Base-by-base conservation (phyloP, 2,113 vertebrate genomes). In the Limnothrissa miodon region DNA sequence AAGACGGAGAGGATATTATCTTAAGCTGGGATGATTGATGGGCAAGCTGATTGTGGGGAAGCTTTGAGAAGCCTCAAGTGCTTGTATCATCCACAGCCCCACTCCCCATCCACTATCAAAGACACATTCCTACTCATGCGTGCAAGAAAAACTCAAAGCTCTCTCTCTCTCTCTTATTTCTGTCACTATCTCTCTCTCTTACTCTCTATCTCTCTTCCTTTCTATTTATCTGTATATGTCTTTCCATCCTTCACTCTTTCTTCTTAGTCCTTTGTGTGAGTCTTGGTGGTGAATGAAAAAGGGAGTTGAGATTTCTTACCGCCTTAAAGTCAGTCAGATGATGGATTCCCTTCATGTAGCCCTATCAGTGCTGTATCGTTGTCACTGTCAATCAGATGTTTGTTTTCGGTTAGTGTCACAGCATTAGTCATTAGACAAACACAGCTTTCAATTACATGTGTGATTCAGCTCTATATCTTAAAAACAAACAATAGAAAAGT, bases 1-100 rank as follows among this genome's bases (percentile, higher is more conserved):
- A 81, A 84, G 80, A 84, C 36, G 53, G 83, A 84, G 83, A 59
- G 80, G 80, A 59, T 81, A 81, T 78, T 84, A 81, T 84, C 39
- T 84, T 84, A 84, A 84, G 66, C 33, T 81, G 39, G 8, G 53
- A 84, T 81, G 83, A 84, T 81, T 84, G 83, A 84, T 84, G 74
- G 78, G 80, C 66, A 48, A 7, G 56, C 83, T 84, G 80, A 84
- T 81, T 84, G 78, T 39, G 45, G 17, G 80, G 78, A 33, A 66
- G 59, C 59, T 29, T 66, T 59, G 59, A 29, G 11, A 25, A 29
- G 59, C 59, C 36, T 74, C 66, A 74, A 74, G 66, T 74, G 66
- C 66, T 74, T 29, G 29, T 74, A 29, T 66, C 29, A 74, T 74
- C 51, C 36, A 36, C 59, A 74, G 66, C 33, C 11, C 36, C 66